Evolutionary conservation across 2,888 invertebrate genomes (phyloP), one percentile per base, ranked within the genome.

Genomic region (Callyntrura guangdongensis): DNA sequence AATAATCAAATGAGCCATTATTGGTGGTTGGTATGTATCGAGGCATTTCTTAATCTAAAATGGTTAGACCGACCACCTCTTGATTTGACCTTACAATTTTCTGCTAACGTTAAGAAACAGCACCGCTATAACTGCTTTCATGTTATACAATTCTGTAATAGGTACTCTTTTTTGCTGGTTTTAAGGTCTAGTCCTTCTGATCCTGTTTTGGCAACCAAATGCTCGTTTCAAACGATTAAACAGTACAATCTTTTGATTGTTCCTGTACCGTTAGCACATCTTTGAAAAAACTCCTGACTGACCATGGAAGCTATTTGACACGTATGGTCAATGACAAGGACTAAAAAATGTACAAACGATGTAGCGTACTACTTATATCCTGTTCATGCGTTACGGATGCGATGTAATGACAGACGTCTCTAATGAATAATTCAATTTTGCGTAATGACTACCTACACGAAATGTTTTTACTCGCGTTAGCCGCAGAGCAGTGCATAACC

Each of bases 301-400:
- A 61, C 86, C 86, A 74, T 86, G 86, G 56, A 61, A 59, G 14
- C 27, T 27, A 36, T 47, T 89, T 89, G 89, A 89, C 83, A 89
- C 47, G 47, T 47, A 61, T 83, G 74, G 89, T 89, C 89, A 89
- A 74, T 83, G 83, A 82, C 89, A 89, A 88, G 83, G 89, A 81
- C 87, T 49, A 20, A 59, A 77, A 61, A 25, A 36, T 8, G n/a
- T 9, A 27, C 5, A 36, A 3, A n/a, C 25, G 8, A 67, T n/a
- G 11, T 82, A 82, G 56, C 53, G 1, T 53, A 53, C 12, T 53
- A 11, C n/a, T 53, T n/a, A 53, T 53, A n/a, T 47, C 6, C 22
- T 17, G n/a, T 77, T 47, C 11, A n/a, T 17, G 20, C 59, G 25
- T 64, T 64, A 64, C 64, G 8, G 17, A 45, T 64, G 49, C 49